Evolutionary conservation across 2,113 vertebrate species (phyloP).

Genomic region (Ptilonorhynchus violaceus): DNA sequence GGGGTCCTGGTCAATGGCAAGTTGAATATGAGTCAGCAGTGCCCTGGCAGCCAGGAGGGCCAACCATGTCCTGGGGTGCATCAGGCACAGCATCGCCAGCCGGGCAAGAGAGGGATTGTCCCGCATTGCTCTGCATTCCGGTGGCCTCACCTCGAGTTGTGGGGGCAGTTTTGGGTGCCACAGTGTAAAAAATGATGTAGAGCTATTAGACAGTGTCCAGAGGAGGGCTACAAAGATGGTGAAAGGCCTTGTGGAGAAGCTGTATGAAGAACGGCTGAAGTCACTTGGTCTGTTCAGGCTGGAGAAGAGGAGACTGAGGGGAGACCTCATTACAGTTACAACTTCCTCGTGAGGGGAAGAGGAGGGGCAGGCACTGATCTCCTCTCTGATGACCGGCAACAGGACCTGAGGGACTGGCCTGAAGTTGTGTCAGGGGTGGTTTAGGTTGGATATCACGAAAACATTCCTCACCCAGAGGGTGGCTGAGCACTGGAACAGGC

Average conservation of each 20-base stretch:
- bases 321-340: not conserved
- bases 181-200: rapidly evolving
- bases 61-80: rapidly evolving
- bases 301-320: not conserved
- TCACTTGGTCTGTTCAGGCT: not conserved
- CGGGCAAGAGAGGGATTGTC: rapidly evolving
- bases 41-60: not conserved
- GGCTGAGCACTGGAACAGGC: rapidly evolving
- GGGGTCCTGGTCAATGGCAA: rapidly evolving
- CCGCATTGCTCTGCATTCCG: rapidly evolving
- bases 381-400: not conserved
- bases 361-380: not conserved
- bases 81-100: not conserved
- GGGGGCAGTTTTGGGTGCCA: not conserved
- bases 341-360: not conserved
- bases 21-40: not conserved
- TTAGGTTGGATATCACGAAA: not conserved
- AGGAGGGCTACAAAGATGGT: not conserved
- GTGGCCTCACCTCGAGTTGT: rapidly evolving
- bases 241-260: not conserved
- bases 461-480: not conserved
- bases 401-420: not conserved
- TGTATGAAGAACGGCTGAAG: no score
- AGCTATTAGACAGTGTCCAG: not conserved
- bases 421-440: no score